These are phyloP conservation scores for Saimiri boliviensis DNA, from an alignment of 2,113 vertebrate species.

Conservation along the genomic window DNA sequence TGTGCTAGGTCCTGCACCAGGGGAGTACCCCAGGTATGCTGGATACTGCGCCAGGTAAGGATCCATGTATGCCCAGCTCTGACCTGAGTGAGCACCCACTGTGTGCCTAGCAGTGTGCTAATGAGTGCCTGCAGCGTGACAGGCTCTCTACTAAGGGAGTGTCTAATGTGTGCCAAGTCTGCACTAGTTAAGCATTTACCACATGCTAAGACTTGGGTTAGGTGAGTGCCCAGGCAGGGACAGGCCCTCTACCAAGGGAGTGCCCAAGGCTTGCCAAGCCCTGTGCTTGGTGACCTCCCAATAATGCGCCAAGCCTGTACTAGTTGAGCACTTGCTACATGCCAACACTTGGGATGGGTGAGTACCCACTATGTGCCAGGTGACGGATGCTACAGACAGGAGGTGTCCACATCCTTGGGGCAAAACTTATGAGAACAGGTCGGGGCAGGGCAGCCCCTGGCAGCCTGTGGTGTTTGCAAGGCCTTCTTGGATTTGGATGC, in stretches of 20 bases:
- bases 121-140: background rate
- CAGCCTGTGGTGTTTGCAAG: background rate
- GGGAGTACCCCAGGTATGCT: background rate
- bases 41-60: background rate
- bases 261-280: background rate
- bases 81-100: background rate
- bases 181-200: background rate
- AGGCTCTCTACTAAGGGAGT: background rate
- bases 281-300: background rate
- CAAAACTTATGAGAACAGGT: background rate
- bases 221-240: background rate
- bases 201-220: slow-evolving; percentile 18
- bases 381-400: background rate
- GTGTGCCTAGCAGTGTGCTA: background rate
- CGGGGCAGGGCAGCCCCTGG: slow-evolving; percentile 20
- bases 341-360: background rate
- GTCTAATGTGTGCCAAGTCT: background rate
- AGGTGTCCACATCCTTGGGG: background rate
- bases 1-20: background rate
- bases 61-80: background rate
- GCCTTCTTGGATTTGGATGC: slow-evolving; percentile 27
- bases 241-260: slow-evolving; percentile 34
- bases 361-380: slow-evolving; percentile 46
- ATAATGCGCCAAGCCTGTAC: background rate
- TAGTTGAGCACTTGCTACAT: slow-evolving; percentile 10